Evolutionary conservation across 35 echinoderm and acorn worm genomes (phyloP).

Genomic region (Nesometra sesokonis): DNA sequence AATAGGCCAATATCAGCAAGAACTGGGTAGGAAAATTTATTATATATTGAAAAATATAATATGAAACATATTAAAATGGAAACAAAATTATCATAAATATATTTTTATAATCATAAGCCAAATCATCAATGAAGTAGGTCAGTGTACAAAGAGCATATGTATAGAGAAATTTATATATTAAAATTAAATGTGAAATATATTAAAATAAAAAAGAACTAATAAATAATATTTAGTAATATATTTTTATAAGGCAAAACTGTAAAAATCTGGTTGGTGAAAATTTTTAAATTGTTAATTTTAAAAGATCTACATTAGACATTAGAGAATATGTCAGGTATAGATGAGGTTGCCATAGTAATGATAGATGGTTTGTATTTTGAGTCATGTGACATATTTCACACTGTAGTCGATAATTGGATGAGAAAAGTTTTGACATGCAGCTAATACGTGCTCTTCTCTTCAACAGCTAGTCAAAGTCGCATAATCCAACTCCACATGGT

Average conservation of each 20-base stretch:
- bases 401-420: not conserved
- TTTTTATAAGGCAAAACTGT: not conserved
- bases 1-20: too few relatives aligned
- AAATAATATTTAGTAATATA: not conserved
- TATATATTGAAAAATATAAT: too few relatives aligned
- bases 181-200: not conserved
- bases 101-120: too few relatives aligned
- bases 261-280: not conserved
- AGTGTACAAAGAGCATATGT: too few relatives aligned
- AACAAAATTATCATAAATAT: too few relatives aligned
- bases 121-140: too few relatives aligned
- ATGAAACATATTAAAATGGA: too few relatives aligned
- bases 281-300: not conserved
- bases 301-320: not conserved
- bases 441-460: not conserved
- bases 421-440: not conserved
- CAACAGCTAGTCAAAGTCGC: not conserved
- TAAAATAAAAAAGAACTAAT: not conserved
- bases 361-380: not conserved
- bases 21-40: too few relatives aligned
- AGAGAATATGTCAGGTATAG: not conserved
- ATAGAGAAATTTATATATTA: too few relatives aligned
- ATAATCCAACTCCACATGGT: not conserved
- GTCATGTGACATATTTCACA: not conserved
- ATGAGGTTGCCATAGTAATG: not conserved